phyloP scores from a whole-genome alignment of 2,797 vertebrate species.

The Enteromius unitaeniatus region DNA sequence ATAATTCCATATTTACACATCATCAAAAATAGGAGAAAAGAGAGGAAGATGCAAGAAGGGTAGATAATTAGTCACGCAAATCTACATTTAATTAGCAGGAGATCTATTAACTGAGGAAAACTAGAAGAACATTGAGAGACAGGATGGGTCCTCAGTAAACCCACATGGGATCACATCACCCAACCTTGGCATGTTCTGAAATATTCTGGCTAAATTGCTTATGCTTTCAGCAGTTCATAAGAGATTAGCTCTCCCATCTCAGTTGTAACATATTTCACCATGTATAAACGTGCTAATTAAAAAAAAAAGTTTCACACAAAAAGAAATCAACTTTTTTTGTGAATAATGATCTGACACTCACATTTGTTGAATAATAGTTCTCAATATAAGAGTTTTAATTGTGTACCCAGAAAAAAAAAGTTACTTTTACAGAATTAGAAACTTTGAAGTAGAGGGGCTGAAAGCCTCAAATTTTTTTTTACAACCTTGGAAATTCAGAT shows the following conservation, averaged over 20 bases:
- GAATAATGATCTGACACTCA: neutral
- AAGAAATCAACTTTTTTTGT: neutral
- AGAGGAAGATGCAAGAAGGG: conserved; percentile 33
- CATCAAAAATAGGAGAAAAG: conserved; percentile 55
- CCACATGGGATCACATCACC: neutral
- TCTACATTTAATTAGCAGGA: conserved; percentile 42
- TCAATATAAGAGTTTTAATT: neutral
- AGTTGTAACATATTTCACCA: neutral
- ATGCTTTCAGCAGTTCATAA: neutral
- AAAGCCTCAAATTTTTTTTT: no score
- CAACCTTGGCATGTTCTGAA: neutral
- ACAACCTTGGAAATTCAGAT: no score
- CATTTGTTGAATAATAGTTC: neutral
- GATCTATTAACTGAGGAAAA: conserved; percentile 17
- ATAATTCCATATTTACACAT: conserved; percentile 80
- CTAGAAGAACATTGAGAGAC: neutral
- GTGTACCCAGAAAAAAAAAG: neutral
- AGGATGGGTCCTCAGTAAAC: neutral
- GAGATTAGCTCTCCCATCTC: neutral
- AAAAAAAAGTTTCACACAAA: neutral
- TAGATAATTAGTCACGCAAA: conserved; percentile 35
- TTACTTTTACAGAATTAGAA: neutral
- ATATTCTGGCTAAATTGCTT: neutral
- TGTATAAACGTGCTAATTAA: neutral
- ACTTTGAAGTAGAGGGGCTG: neutral